Conservation (phyloP, 2,797 vertebrate species). For the Smutsia gigantea region DNA sequence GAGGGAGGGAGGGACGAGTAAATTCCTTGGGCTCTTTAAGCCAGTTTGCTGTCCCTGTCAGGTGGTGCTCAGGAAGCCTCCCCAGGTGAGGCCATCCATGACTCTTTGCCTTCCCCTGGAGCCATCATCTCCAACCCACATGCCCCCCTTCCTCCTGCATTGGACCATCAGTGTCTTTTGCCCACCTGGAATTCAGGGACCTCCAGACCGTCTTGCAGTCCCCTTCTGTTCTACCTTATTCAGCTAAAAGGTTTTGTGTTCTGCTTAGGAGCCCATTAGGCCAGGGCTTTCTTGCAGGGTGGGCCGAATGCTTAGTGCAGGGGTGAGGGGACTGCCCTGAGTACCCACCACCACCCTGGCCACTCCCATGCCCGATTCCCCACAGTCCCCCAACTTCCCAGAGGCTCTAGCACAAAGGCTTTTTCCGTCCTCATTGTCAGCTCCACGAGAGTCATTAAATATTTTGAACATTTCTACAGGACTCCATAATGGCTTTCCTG, state of each 20-base stretch:
- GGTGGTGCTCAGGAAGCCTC: neutral
- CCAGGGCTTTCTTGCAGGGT: neutral
- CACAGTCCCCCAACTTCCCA: neutral
- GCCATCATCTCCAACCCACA: neutral
- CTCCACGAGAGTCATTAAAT: too few relatives aligned
- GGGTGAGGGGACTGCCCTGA: neutral
- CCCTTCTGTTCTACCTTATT: neutral
- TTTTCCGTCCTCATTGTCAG: neutral
- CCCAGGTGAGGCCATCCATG: neutral
- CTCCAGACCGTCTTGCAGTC: neutral
- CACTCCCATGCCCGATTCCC: neutral
- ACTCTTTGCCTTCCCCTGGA: neutral
- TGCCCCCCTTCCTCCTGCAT: too few relatives aligned
- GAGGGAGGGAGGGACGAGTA: neutral
- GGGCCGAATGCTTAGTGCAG: neutral
- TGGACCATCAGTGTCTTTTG: neutral
- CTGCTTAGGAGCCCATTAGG: neutral
- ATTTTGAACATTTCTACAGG: neutral
- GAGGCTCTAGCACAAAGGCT: neutral
- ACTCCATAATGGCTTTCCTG: neutral
- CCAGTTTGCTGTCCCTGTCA: neutral
- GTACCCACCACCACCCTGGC: fast-evolving
- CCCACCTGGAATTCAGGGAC: neutral
- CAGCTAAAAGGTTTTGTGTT: neutral
- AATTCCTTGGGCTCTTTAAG: neutral